Base-by-base conservation (phyloP, 1,140 invertebrate genomes). In the Musca vetustissima region DNA sequence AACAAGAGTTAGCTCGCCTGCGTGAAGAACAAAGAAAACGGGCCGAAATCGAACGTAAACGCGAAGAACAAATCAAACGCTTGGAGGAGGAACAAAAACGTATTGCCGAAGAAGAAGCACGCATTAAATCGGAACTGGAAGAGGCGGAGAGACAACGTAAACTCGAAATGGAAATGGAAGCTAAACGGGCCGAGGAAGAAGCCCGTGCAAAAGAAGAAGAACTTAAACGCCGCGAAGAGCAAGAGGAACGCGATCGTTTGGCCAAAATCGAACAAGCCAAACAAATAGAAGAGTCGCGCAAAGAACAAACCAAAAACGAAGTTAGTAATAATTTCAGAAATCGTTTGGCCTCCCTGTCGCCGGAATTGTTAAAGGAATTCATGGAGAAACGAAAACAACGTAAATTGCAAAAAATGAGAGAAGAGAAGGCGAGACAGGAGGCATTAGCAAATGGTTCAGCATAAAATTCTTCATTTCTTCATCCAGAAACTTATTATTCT, bases 321-420 rank as follows among this genome's bases (percentile, higher is more conserved):
- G 77, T 78, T 65, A 68, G 69, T 25, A 72, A 69, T 25, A 68
- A 74, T 3, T 80, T 79, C 55, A 67, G 70, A 11, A 65, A 61
- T 11, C 76, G 79, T 17, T 70, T 80, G 15, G 64, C 74, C 1
- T 55, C 65, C 0, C 69, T 81, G 17, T 73, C 67, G 70, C 75
- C 75, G 53, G 79, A 79, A 70, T 75, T 74, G 36, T 78, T 75
- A 53, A 50, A 65, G 52, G 71, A 72, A 69, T 81, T 81, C 71
- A 71, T 75, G 49, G 76, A 81, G 49, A 75, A 76, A 73, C 79
- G 79, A 49, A 79, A 77, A 70, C 65, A 73, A 52, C 78, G 79
- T 68, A 81, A 81, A 66, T 69, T 70, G 70, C 70, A 72, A 57
- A 69, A 69, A 57, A 15, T 69, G 28, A 71, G 68, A 52, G 69